Evolutionary conservation across 2,113 vertebrate species (phyloP), one percentile per base, ranked within the genome.

Genomic region (Otis tarda): DNA sequence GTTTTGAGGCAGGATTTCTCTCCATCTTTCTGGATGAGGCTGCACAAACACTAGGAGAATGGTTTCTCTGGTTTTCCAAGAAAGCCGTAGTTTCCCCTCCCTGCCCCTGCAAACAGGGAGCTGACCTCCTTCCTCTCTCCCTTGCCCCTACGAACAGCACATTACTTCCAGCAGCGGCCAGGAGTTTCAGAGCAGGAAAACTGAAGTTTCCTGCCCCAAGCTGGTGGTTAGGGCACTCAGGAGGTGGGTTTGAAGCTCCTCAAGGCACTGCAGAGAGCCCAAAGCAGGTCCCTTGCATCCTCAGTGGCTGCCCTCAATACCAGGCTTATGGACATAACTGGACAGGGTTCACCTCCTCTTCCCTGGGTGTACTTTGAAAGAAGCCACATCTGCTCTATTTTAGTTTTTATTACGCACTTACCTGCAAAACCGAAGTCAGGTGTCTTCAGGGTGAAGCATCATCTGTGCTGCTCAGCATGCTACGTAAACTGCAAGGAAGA

Each of bases 281-380:
- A 91, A n/a, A 71, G 53, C 71, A 52, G 39, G 9, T 60, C 13
- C 76, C 14, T 23, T 41, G 14, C 10, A 1, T 8, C 81, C 76
- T 68, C 49, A 52, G 52, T 9, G 30, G 14, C 50, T 89, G 74
- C 65, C 35, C 41, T 45, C 35, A 61, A 8, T 24, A 12, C 56
- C 6, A 4, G 47, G 56, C 53, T 90, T 33, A n/a, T 0, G 15
- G 76, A 14, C 30, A 69, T 0, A 2, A 18, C 50, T 1, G 5
- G 5, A 27, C 27, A 12, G 0, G 4, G 68, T 24, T 64, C 80
- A 71, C 68, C 83, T 67, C 59, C 49, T 63, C 35, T 52, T 47
- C 33, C 57, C 49, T 80, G 71, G 30, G 10, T 2, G 3, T 28
- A 21, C 28, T 64, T 59, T 8, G n/a, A 35, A 13, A 69, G 25